A percentile compares a stretch with the other conserved stretches of the same genome.
Evolutionary conservation across 1,140 invertebrate genomes (phyloP).

Genomic region (Lucilia cuprina): DNA sequence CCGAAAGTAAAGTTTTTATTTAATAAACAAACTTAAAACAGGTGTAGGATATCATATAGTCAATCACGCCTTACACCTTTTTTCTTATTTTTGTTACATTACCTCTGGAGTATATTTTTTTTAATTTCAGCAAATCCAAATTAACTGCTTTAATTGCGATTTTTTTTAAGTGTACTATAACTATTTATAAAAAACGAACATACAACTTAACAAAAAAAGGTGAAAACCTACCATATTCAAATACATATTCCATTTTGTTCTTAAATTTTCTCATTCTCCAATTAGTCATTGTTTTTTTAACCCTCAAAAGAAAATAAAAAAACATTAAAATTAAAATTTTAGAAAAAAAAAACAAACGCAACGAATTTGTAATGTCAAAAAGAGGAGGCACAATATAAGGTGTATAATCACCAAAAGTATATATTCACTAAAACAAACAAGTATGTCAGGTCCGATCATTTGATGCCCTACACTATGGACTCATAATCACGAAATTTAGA

Average conservation of each 20-base stretch:
- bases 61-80: no score
- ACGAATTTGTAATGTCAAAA: neutral
- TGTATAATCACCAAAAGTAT: neutral
- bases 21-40: no score
- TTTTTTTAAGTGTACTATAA: neutral
- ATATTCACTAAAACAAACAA: neutral
- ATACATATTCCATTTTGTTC: neutral
- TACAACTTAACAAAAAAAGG: neutral
- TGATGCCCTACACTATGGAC: no score
- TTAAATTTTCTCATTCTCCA: neutral
- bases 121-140: neutral
- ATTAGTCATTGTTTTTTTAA: constrained; percentile 8
- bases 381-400: neutral
- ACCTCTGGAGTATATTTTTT: no score
- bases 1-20: no score
- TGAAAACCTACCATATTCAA: neutral
- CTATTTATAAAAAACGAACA: neutral
- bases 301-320: neutral
- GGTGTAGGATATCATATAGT: no score
- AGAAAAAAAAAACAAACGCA: neutral
- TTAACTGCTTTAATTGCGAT: neutral
- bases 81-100: no score
- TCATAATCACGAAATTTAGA: no score
- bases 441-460: no score
- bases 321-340: neutral